These are phyloP conservation scores for Stegodyphus mimosarum DNA, from an alignment of 1,140 invertebrate species.

Conservation along the genomic window DNA sequence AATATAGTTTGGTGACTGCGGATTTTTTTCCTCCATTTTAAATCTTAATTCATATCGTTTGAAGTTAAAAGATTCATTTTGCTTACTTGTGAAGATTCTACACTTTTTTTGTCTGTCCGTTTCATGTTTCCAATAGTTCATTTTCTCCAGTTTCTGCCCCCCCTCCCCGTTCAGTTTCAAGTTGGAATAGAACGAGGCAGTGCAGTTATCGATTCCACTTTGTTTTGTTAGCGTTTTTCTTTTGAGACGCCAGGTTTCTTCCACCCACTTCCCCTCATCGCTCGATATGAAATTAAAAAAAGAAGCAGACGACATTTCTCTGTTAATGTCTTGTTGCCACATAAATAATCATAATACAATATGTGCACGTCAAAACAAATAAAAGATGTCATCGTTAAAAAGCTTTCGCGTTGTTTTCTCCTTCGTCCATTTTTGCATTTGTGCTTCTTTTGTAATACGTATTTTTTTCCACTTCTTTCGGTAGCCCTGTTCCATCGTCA, in stretches of 20 bases:
- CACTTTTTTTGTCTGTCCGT: conserved; percentile 4
- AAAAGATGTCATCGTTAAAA: conserved; percentile 60
- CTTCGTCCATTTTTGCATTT: conserved; percentile 41
- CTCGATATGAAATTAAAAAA: conserved; percentile 36
- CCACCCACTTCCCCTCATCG: not conserved
- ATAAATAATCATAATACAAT: conserved; percentile 61
- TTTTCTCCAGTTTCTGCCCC: not conserved
- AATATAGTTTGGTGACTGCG: no score
- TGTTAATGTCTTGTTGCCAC: conserved; percentile 55
- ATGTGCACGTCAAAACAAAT: conserved; percentile 59
- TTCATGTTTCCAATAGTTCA: conserved; percentile 8
- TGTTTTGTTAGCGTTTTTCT: not conserved
- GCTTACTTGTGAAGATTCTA: not conserved
- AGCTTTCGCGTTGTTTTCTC: conserved; percentile 52
- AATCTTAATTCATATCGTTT: not conserved
- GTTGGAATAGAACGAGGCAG: not conserved
- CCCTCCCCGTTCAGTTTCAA: not conserved
- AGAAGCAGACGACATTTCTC: conserved; percentile 45
- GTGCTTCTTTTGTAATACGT: conserved; percentile 28
- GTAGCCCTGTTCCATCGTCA: conserved; percentile 46
- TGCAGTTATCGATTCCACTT: not conserved
- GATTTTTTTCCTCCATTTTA: not conserved
- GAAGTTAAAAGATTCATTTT: not conserved
- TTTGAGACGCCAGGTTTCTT: not conserved
- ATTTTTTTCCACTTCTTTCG: not conserved